Percentiles rank a stretch among this genome's conserved stretches.
These are phyloP conservation scores for Actinia equina DNA, from an alignment of 64 coral and sea anemone species.

Conservation along the genomic window DNA sequence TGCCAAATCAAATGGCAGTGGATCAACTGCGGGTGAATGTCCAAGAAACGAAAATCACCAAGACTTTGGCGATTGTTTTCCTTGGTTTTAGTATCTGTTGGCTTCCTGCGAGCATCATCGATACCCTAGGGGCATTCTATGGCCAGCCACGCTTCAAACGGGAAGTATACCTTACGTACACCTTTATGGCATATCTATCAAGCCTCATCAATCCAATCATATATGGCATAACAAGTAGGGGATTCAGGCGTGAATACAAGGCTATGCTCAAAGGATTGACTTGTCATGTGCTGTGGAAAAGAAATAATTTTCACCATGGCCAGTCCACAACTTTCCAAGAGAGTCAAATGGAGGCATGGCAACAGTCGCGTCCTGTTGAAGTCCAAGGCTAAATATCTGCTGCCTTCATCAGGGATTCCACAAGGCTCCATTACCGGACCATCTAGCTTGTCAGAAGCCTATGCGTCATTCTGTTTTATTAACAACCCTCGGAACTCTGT, in stretches of 20 bases:
- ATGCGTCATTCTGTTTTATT: not conserved
- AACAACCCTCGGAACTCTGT: not conserved
- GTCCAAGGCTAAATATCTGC: not conserved
- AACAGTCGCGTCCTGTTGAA: not conserved
- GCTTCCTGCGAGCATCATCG: slow-evolving; percentile 64
- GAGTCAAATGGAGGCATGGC: not conserved
- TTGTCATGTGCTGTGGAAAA: not conserved
- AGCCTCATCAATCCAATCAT: slow-evolving; percentile 69
- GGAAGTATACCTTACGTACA: slow-evolving; percentile 58
- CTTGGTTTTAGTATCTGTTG: slow-evolving; percentile 64
- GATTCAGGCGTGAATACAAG: slow-evolving; percentile 65
- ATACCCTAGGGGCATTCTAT: slow-evolving; percentile 33
- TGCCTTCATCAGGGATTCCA: not conserved
- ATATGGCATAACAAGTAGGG: slow-evolving; percentile 60
- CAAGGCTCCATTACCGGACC: not conserved
- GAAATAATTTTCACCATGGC: not conserved
- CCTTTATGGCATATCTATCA: slow-evolving; percentile 52
- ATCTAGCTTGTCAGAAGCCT: not conserved
- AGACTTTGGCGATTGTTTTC: slow-evolving; percentile 48
- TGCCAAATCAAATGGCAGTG: not conserved
- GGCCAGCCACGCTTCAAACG: slow-evolving; percentile 31
- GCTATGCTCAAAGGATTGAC: slow-evolving; percentile 21
- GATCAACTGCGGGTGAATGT: slow-evolving; percentile 26
- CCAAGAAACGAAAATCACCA: slow-evolving; percentile 47
- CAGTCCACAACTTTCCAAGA: not conserved